These are phyloP conservation scores for Agrotis segetum DNA, from an alignment of 2,888 invertebrate species.

Conservation along the genomic window DNA sequence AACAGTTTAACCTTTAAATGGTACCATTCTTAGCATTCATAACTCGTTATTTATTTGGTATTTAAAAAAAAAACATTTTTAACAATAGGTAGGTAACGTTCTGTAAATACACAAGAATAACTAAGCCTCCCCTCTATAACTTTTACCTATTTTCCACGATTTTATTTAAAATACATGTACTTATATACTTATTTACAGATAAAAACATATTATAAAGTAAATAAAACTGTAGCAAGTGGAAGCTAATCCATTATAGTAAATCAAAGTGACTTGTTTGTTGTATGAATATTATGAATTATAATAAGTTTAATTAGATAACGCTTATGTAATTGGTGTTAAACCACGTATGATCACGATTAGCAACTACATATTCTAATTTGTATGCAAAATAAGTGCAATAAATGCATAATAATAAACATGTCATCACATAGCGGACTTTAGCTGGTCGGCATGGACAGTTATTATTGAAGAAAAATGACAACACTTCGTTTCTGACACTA, in stretches of 20 bases:
- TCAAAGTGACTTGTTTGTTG: constrained; percentile 2
- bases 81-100: too few species aligned
- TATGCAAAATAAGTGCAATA: constrained; percentile 26
- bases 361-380: constrained; percentile 14
- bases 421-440: constrained; percentile 14
- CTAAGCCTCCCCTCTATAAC: neutral
- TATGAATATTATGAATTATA: constrained; percentile 16
- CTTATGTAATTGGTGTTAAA: constrained; percentile 7
- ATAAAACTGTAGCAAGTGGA: constrained; percentile 2
- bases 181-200: too few species aligned
- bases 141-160: neutral
- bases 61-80: too few species aligned
- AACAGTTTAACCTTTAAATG: too few species aligned
- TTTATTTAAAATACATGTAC: too few species aligned
- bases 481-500: constrained; percentile 14
- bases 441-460: constrained; percentile 8
- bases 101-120: neutral
- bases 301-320: constrained; percentile 15
- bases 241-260: constrained; percentile 1
- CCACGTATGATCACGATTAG: constrained; percentile 14
- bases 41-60: too few species aligned
- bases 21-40: too few species aligned
- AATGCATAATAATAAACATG: constrained; percentile 4
- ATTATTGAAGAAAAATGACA: constrained; percentile 2
- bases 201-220: constrained; percentile 1